These are phyloP conservation scores for Brachionus paranguensis DNA, from an alignment of 1,140 invertebrate species.

Conservation along the genomic window DNA sequence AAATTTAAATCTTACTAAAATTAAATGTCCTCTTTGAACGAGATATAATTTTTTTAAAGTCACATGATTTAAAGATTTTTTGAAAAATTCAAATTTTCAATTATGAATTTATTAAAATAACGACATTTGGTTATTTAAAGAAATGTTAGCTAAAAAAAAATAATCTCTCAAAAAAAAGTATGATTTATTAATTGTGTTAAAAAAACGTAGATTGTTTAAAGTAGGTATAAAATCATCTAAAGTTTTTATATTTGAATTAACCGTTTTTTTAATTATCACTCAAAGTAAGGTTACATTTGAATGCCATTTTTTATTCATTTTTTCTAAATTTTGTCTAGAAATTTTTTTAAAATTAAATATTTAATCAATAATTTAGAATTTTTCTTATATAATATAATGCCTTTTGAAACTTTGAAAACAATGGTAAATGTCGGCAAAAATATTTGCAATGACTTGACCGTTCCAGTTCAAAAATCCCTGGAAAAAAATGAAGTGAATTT, in stretches of 20 bases:
- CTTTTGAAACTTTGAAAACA: slow-evolving; percentile 30
- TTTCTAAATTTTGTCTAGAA: not conserved
- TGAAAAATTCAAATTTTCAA: too few species aligned
- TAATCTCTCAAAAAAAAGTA: too few species aligned
- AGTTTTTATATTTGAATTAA: not conserved
- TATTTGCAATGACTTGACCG: not conserved
- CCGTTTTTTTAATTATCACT: not conserved
- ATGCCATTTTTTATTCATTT: not conserved
- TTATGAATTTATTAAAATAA: too few species aligned
- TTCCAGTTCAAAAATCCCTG: not conserved
- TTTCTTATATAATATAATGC: not conserved
- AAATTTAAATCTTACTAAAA: not conserved
- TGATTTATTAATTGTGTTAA: too few species aligned
- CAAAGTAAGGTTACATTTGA: not conserved
- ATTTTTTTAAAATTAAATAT: too few species aligned
- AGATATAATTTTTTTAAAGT: not conserved
- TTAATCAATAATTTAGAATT: not conserved
- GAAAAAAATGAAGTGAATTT: slow-evolving; percentile 3
- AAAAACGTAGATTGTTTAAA: not conserved
- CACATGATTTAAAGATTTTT: not conserved
- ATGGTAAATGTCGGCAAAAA: slow-evolving; percentile 28
- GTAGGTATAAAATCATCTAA: not conserved
- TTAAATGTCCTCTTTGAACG: not conserved
- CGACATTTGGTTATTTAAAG: too few species aligned
- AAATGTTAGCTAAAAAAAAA: too few species aligned